Conservation (phyloP, 30 jellyfish, hydroid and myxozoan species). For the Mastigias papua region DNA sequence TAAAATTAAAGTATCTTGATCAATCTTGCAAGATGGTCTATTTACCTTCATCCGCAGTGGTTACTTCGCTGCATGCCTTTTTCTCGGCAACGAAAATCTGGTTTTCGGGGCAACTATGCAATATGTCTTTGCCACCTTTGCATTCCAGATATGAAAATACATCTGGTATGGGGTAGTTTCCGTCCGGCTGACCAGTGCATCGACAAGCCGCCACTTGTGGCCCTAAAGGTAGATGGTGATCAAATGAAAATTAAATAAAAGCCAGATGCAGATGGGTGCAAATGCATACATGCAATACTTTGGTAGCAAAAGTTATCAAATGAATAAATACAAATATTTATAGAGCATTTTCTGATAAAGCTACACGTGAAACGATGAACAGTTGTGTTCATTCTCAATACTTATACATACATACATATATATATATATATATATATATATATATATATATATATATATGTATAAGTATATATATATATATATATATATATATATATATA, state of each 20-base stretch:
- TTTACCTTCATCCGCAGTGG: constrained; percentile 55
- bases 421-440: too few species aligned
- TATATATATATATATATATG: too few species aligned
- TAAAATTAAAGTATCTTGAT: not conserved
- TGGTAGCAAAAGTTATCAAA: too few species aligned
- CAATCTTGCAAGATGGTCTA: not conserved
- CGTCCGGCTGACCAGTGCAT: constrained; percentile 72
- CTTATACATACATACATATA: too few species aligned
- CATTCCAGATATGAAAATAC: constrained; percentile 75
- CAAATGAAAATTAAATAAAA: not conserved
- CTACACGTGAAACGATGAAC: too few species aligned
- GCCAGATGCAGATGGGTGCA: too few species aligned
- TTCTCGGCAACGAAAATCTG: constrained; percentile 52
- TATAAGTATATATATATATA: too few species aligned
- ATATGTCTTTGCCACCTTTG: constrained; percentile 56
- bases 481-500: too few species aligned
- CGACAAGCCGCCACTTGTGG: constrained; percentile 40
- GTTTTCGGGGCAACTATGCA: constrained; percentile 63
- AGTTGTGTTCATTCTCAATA: too few species aligned
- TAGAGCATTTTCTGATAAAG: too few species aligned
- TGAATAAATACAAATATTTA: too few species aligned
- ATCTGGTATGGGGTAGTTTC: constrained; percentile 59
- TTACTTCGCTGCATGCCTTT: constrained; percentile 45
- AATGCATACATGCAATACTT: too few species aligned
- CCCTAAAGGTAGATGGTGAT: not conserved